Conservation (phyloP, 2,113 vertebrate genomes). For the Sinosuthora webbiana region DNA sequence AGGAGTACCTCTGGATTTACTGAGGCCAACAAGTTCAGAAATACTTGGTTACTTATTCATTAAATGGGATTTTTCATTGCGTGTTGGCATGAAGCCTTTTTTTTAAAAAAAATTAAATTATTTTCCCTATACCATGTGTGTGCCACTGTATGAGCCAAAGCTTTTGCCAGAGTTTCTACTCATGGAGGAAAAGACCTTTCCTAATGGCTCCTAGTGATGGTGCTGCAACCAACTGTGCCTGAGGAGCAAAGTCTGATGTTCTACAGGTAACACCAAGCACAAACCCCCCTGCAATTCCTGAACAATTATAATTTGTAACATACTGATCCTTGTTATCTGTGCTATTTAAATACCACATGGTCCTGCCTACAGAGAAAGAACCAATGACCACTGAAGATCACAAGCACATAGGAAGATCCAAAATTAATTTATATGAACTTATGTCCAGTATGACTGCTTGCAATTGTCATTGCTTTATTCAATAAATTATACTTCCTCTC, state of each 20-base stretch:
- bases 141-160: background rate
- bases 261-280: background rate
- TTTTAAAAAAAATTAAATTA: background rate
- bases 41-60: background rate
- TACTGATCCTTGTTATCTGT: background rate
- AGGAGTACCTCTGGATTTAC: background rate
- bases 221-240: background rate
- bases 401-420: background rate
- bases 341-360: background rate
- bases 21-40: background rate
- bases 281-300: background rate
- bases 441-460: background rate
- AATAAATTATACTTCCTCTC: background rate
- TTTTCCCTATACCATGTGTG: accelerated
- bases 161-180: background rate
- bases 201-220: background rate
- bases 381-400: background rate
- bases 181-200: background rate
- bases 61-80: background rate
- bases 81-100: background rate
- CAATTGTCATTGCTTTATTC: background rate
- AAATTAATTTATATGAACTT: background rate
- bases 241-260: background rate
- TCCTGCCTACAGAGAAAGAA: background rate
- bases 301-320: background rate